Conservation (phyloP, 2,113 vertebrate species). For the Cephalopterus ornatus region DNA sequence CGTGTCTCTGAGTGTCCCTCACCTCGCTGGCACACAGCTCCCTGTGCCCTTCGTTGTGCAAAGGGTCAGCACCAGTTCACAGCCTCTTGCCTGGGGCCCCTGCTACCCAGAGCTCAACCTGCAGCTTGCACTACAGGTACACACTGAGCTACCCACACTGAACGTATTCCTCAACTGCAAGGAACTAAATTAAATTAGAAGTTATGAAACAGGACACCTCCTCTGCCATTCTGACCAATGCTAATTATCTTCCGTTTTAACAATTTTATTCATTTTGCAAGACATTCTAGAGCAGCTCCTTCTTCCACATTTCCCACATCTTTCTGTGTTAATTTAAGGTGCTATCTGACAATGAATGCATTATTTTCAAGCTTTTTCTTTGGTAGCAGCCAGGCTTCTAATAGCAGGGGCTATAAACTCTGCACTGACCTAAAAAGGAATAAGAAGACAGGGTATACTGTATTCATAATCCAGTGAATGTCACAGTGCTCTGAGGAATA, state of each 20-base stretch:
- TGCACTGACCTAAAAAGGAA: background rate
- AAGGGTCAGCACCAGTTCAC: background rate
- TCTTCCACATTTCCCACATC: background rate
- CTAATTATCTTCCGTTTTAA: background rate
- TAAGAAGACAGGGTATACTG: background rate
- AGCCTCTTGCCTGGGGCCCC: background rate
- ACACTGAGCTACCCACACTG: no score
- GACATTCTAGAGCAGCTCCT: background rate
- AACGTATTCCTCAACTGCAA: background rate
- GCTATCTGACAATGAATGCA: background rate
- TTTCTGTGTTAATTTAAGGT: background rate
- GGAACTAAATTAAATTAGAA: background rate
- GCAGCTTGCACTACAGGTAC: background rate
- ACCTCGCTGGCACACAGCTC: no score
- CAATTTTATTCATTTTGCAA: background rate
- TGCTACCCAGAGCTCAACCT: background rate
- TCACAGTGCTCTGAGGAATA: background rate
- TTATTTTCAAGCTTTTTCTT: background rate
- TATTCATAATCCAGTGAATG: background rate
- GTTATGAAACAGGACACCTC: background rate
- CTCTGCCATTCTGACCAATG: background rate
- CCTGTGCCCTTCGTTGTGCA: accelerated
- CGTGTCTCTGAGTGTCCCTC: background rate
- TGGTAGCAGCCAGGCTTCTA: background rate
- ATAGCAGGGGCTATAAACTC: background rate